Percentiles rank a stretch among this genome's conserved stretches.
phyloP scores from a whole-genome alignment of 2,888 invertebrate species.

The Himalopsyche kuldschensis region DNA sequence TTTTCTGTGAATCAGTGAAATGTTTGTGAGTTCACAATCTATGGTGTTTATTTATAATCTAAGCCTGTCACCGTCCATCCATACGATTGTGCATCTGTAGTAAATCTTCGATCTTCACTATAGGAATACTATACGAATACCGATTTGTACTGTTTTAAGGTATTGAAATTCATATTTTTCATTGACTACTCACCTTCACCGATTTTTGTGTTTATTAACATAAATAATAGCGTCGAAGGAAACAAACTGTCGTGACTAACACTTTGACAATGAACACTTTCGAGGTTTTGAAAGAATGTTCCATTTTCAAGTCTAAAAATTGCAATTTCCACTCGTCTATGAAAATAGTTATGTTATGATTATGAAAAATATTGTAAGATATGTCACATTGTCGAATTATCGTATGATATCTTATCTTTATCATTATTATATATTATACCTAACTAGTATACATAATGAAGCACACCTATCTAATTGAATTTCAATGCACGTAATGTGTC shows the following conservation, averaged over 20 bases:
- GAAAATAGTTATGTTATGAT: not conserved
- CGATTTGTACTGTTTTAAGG: not conserved
- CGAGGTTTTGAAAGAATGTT: not conserved
- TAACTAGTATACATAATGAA: not conserved
- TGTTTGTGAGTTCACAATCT: constrained; percentile 11
- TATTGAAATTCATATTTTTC: not conserved
- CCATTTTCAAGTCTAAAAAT: not conserved
- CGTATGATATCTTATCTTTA: not conserved
- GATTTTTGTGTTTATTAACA: not conserved
- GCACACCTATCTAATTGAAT: not conserved
- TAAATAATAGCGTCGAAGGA: not conserved
- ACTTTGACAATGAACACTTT: not conserved
- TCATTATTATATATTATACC: not conserved
- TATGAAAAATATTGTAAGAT: not conserved
- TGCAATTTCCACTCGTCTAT: not conserved
- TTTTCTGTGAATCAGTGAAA: not conserved
- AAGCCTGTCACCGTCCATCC: constrained; percentile 15
- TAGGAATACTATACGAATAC: not conserved
- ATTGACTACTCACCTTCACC: not conserved
- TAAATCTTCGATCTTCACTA: not conserved
- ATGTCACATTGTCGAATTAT: not conserved
- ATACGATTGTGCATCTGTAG: constrained; percentile 17
- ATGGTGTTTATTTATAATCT: constrained; percentile 18
- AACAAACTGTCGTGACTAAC: not conserved
- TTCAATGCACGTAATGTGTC: not conserved